phyloP scores from a whole-genome alignment of 2,113 vertebrate species.

The Psilopsiagon aymara region DNA sequence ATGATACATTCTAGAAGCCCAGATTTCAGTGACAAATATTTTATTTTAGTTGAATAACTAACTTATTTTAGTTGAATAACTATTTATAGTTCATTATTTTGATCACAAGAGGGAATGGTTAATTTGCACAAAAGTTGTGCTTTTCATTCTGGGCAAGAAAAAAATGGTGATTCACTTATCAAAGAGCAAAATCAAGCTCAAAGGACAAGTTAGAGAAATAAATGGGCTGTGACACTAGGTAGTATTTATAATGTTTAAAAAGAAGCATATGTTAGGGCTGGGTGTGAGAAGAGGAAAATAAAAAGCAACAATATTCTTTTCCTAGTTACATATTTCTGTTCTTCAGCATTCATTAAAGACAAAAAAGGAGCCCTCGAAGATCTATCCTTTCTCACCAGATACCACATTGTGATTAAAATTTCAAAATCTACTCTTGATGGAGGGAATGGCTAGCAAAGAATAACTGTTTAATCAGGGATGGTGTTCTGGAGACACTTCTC shows the following conservation, averaged over 20 bases:
- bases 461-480: not conserved
- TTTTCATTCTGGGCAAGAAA: constrained; percentile 34
- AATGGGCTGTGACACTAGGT: not conserved
- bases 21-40: constrained; percentile 18
- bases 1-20: not conserved
- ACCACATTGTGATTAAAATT: not conserved
- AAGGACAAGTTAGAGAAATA: constrained; percentile 40
- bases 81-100: constrained; percentile 53
- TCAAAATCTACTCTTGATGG: not conserved
- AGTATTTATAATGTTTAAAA: not conserved
- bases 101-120: constrained; percentile 15
- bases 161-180: constrained; percentile 33
- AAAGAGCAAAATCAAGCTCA: constrained; percentile 39
- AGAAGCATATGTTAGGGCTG: not conserved
- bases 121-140: constrained; percentile 26
- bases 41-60: constrained; percentile 25
- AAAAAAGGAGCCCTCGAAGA: not conserved
- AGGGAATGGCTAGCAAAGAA: not conserved
- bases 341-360: not conserved
- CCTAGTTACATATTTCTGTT: not conserved
- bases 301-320: not conserved
- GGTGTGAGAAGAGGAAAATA: not conserved
- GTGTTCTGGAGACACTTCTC: not conserved
- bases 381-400: not conserved
- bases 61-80: constrained; percentile 40